These are phyloP conservation scores for Dasysyrphus tricinctus DNA, from an alignment of 2,888 invertebrate species.

Conservation along the genomic window DNA sequence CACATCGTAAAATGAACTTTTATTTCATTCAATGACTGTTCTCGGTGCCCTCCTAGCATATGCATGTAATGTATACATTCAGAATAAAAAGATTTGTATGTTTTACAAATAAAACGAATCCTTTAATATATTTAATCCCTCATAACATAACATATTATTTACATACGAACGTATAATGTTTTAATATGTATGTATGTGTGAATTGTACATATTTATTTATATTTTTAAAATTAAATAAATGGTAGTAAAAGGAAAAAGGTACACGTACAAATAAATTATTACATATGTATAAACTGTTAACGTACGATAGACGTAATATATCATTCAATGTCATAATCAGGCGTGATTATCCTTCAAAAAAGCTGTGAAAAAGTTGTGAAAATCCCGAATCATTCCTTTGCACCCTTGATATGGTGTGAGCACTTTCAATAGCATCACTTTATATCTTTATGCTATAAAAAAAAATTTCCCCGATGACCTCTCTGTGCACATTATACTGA, in stretches of 20 bases:
- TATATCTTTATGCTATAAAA: constrained; percentile 27
- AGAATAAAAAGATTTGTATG: no score
- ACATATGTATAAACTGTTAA: not conserved
- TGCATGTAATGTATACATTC: no score
- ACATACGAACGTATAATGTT: no score
- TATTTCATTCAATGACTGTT: no score
- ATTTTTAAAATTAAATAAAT: not conserved
- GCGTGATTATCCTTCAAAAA: constrained; percentile 26
- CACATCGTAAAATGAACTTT: no score
- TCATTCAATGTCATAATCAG: constrained; percentile 41
- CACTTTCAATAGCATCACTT: constrained; percentile 22
- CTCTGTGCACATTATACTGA: not conserved
- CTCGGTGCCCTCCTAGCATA: no score
- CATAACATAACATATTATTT: no score
- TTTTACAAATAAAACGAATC: no score
- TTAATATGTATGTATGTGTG: no score
- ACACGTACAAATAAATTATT: not conserved
- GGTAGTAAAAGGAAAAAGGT: not conserved
- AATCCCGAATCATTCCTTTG: not conserved
- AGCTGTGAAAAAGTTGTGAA: constrained; percentile 5
- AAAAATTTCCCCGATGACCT: constrained; percentile 53
- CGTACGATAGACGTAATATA: constrained; percentile 24
- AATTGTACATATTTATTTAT: not conserved
- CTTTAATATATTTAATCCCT: no score
- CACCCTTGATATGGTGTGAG: not conserved